A percentile compares a stretch with the other conserved stretches of the same genome.
Conservation (phyloP, 2,888 invertebrate species). For the Conus canariensis region DNA sequence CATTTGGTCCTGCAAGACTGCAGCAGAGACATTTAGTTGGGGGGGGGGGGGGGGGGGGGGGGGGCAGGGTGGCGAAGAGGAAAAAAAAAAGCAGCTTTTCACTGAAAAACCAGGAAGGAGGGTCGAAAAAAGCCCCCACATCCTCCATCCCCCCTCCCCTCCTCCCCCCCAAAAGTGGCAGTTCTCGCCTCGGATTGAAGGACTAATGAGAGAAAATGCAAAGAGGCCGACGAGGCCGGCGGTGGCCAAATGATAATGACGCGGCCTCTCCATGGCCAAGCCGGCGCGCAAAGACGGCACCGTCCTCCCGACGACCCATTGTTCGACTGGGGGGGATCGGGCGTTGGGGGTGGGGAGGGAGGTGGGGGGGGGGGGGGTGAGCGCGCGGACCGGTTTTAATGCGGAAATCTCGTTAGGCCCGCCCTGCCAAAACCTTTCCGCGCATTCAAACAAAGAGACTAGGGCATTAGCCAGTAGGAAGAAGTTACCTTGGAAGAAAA, state of each 20-base stretch:
- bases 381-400: slow-evolving; percentile 49
- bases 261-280: slow-evolving; percentile 49
- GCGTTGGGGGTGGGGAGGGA: background rate
- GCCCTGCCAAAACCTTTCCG: slow-evolving; percentile 46
- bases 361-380: slow-evolving; percentile 23
- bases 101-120: background rate
- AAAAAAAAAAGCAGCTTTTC: background rate
- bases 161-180: background rate
- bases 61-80: background rate
- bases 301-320: slow-evolving; percentile 54
- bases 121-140: background rate
- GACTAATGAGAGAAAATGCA: slow-evolving; percentile 53
- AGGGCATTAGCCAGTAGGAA: slow-evolving; percentile 49
- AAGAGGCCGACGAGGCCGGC: slow-evolving; percentile 46
- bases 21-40: no score
- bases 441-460: slow-evolving; percentile 54
- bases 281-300: slow-evolving; percentile 55
- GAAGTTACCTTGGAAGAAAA: slow-evolving; percentile 42
- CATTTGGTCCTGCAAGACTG: no score
- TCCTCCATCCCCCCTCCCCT: no score
- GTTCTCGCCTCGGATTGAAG: slow-evolving; percentile 22
- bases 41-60: background rate
- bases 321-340: slow-evolving; percentile 36
- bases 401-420: slow-evolving; percentile 60
- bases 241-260: slow-evolving; percentile 58